A percentile compares a stretch with the other conserved stretches of the same genome.
Conservation (phyloP, 2,113 vertebrate species). For the Leptocoma aspasia region DNA sequence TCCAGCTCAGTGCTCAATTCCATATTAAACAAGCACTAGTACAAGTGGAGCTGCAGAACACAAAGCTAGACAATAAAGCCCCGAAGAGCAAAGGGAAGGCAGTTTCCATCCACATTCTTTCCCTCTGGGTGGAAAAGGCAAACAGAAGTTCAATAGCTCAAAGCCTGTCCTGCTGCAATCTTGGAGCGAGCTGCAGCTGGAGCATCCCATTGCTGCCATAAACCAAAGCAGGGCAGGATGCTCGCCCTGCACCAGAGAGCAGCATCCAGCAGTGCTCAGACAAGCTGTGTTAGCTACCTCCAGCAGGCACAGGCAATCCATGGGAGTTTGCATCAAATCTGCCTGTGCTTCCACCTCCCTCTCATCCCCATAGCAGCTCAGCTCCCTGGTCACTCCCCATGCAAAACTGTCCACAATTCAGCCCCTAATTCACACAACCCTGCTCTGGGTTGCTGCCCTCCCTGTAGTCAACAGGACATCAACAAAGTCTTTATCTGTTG, state of each 20-base stretch:
- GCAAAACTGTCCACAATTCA: background rate
- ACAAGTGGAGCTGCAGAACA: slow-evolving; percentile 33
- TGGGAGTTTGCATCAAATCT: background rate
- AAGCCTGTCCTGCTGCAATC: background rate
- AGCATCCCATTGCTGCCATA: background rate
- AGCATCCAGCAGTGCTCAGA: background rate
- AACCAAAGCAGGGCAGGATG: background rate
- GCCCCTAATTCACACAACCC: background rate
- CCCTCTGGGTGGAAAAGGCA: background rate
- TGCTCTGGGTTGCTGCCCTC: background rate
- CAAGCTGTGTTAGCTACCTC: background rate
- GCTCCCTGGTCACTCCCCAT: background rate
- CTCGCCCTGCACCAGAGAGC: background rate
- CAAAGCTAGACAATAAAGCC: slow-evolving; percentile 34
- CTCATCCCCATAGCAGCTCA: background rate
- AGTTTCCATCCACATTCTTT: background rate
- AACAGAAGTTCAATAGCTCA: slow-evolving; percentile 37
- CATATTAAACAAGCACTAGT: slow-evolving; percentile 47
- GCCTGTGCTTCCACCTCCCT: background rate
- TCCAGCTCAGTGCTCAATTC: slow-evolving; percentile 59
- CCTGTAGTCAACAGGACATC: background rate
- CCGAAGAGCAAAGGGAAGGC: background rate
- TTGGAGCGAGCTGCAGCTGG: background rate
- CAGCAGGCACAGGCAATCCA: background rate
- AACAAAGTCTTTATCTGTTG: background rate